A percentile compares a stretch with the other conserved stretches of the same genome.
Conservation (phyloP, 2,888 invertebrate genomes). For the Ptilodon capucinus region DNA sequence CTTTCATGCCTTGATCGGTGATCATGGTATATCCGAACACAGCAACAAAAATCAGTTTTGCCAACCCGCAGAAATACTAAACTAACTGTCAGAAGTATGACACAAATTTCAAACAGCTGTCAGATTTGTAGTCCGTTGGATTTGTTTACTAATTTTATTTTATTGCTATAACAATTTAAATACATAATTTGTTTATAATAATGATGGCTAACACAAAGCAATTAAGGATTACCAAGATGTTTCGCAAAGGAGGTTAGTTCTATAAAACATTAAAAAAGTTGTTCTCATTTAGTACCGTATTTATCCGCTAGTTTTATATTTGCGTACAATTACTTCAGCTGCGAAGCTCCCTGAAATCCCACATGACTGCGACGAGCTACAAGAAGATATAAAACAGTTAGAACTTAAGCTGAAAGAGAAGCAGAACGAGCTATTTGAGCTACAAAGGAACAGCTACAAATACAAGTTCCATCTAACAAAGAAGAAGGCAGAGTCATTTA, state of each 20-base stretch:
- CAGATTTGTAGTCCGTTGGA: no score
- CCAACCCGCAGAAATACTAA: no score
- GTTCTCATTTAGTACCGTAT: no score
- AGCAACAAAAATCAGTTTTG: no score
- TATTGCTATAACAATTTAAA: no score
- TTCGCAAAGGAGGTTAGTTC: conserved; percentile 50
- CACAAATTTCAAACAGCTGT: no score
- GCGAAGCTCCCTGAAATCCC: conserved; percentile 40
- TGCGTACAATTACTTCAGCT: conserved; percentile 19
- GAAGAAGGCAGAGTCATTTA: conserved; percentile 44
- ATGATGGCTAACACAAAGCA: conserved; percentile 55
- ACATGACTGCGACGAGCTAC: conserved; percentile 54
- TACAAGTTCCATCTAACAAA: conserved; percentile 38
- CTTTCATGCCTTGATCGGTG: no score
- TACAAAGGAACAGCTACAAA: conserved; percentile 52
- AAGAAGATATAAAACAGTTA: conserved; percentile 53
- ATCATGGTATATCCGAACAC: no score
- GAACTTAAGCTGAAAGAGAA: conserved; percentile 52
- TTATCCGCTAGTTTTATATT: neutral
- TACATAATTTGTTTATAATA: neutral
- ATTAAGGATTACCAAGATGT: conserved; percentile 60
- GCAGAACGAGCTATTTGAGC: conserved; percentile 59
- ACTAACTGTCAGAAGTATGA: no score
- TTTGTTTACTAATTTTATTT: no score
- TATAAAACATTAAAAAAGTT: neutral